These are phyloP conservation scores for Balaeniceps rex DNA, from an alignment of 2,113 vertebrate species.

Conservation along the genomic window DNA sequence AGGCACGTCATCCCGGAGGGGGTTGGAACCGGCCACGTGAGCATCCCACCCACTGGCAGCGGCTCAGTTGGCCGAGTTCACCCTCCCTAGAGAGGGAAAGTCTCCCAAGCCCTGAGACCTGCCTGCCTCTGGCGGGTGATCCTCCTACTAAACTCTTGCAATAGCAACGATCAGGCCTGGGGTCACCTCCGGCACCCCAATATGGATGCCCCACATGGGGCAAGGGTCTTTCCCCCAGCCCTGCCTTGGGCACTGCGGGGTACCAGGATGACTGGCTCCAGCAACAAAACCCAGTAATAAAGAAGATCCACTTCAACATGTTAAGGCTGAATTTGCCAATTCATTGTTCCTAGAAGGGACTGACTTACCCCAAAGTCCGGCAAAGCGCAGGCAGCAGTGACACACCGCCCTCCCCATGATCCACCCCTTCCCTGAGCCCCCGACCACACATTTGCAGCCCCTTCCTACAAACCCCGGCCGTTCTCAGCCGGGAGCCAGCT, in stretches of 20 bases:
- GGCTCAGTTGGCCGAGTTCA: not conserved
- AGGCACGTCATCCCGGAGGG: not conserved
- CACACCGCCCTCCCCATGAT: not conserved
- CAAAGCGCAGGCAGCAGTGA: slow-evolving; percentile 8
- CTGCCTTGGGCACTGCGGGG: not conserved
- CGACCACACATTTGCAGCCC: not conserved
- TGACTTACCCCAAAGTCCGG: not conserved
- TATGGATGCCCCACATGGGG: no score
- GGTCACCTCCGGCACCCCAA: not conserved
- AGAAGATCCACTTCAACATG: not conserved
- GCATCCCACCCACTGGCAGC: not conserved
- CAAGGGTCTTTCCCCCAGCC: not conserved
- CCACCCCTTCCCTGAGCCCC: not conserved
- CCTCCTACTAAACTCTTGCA: not conserved
- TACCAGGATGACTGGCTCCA: not conserved
- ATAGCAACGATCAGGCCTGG: not conserved
- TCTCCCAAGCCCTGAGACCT: not conserved
- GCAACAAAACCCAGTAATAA: not conserved
- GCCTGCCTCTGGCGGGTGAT: no score
- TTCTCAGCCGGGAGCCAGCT: not conserved
- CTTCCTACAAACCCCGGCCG: not conserved
- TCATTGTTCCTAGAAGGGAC: not conserved
- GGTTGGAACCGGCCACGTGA: fast-evolving
- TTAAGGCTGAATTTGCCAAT: slow-evolving; percentile 6
- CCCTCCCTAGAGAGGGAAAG: not conserved